Conservation (phyloP, 1,140 invertebrate species). For the Drosophila bocki region DNA sequence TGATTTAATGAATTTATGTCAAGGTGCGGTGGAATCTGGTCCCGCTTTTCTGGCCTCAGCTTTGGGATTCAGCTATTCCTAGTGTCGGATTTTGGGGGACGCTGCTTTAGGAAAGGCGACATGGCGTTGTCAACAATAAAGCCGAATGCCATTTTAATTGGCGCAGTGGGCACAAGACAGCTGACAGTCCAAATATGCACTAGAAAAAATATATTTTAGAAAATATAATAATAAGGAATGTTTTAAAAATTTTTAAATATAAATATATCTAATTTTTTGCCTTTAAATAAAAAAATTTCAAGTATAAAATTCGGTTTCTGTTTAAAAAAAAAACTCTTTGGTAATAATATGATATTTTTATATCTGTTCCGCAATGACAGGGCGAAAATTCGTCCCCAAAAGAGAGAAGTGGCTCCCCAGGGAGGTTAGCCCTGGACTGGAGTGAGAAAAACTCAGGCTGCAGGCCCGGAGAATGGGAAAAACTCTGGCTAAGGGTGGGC, state of each 20-base stretch:
- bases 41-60: neutral
- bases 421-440: slow-evolving; percentile 9
- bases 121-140: slow-evolving; percentile 44
- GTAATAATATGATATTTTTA: neutral
- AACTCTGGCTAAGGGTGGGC: neutral
- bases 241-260: too few species aligned
- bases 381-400: slow-evolving; percentile 10
- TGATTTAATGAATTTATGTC: slow-evolving; percentile 69
- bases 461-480: neutral
- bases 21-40: slow-evolving; percentile 46
- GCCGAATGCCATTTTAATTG: slow-evolving; percentile 79
- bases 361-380: neutral
- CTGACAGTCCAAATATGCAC: slow-evolving; percentile 37
- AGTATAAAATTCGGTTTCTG: neutral
- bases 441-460: neutral
- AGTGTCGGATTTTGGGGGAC: slow-evolving; percentile 56
- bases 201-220: neutral
- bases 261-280: too few species aligned
- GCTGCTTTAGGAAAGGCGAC: slow-evolving; percentile 21
- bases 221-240: neutral
- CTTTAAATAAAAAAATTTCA: too few species aligned
- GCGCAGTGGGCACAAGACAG: slow-evolving; percentile 50
- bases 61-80: slow-evolving; percentile 5
- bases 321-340: neutral
- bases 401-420: slow-evolving; percentile 35